Evolutionary conservation across 2,113 vertebrate genomes (phyloP), one percentile per base, ranked within the genome.

Genomic region (Glareola pratincola): DNA sequence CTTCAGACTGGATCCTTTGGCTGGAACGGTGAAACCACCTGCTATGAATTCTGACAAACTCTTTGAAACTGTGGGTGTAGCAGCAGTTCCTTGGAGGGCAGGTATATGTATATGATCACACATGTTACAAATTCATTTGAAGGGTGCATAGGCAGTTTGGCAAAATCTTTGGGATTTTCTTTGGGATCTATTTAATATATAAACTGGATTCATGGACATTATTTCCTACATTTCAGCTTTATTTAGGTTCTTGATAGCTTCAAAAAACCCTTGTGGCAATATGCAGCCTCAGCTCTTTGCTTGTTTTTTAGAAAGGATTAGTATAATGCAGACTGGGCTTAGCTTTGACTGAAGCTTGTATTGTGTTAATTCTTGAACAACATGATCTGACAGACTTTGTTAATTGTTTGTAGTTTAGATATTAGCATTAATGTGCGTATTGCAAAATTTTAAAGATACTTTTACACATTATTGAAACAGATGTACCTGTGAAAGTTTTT

Each of bases 401-500:
- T 76, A 59, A 23, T 43, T 85, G 27, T 74, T 80, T 71, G n/a
- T 83, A 68, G 29, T 53, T 50, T 76, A 74, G 24, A 45, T 13
- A 5, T 80, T 50, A 82, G 47, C 29, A 32, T 82, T 90, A 73
- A 75, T 43, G 27, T 85, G 63, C 5, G 13, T 76, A 29, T 21
- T 80, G 39, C 79, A 93, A 21, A 85, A 92, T 71, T 32, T 86
- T 72, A 88, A 62, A 92, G 19, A 56, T 88, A 22, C 45, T 91
- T 96, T 92, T 96, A 24, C 48, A 66, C 63, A 3, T 88, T 87
- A 60, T 94, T 85, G 59, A 97, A 94, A 97, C 94, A 99, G 99
- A 98, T 96, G 53, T 98, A 64, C 99, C 98, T 85, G 93, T 99
- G 93, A 99, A 98, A 98, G 57, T 99, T 85, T 90, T 99, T 97